Evolutionary conservation across 2,113 vertebrate genomes (phyloP), one percentile per base, ranked within the genome.

Genomic region (Hippoglossus stenolepis): DNA sequence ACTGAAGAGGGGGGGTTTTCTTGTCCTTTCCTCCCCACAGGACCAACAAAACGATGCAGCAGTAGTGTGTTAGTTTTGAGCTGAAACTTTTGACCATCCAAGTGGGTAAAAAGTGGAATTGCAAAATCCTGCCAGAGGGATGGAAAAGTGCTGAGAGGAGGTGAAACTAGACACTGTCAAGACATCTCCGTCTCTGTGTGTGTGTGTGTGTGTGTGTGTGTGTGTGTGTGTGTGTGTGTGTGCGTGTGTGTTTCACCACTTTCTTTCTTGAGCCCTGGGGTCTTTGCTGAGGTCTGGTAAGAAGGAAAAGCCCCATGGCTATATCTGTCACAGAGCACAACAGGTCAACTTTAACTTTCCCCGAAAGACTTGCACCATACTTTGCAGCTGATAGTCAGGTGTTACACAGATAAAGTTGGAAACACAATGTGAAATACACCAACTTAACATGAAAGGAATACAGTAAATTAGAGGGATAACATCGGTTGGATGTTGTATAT

Each of bases 111-210:
- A 88, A 90, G 76, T 89, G 79, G 77, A 88, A 87, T 70, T 80
- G 87, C 75, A 85, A 85, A 90, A 92, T 92, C 79, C 78, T 77
- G 90, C 91, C 85, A 67, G 53, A 87, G 90, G 91, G 88, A 70
- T 83, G 79, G 69, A 87, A 92, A 93, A 91, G 81, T 91, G 90
- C 93, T 93, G 90, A 93, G 90, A 75, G 85, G 70, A 91, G 88
- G 87, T 87, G 87, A 93, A 91, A 86, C 80, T 54, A 85, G 87
- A 90, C 82, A 72, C 80, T 91, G 91, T 91, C 87, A 91, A 90
- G 89, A 91, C 83, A 83, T 77, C 77, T 87, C 66, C 73, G 58
- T 78, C 10, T 78, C 21, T 51, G 1, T 65, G 60, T 62, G 45
- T 70, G 80, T 24, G 1, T 65, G 60, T 62, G 45, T 70, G 80